These are phyloP conservation scores for Nowickia ferox DNA, from an alignment of 2,888 invertebrate genomes.

Conservation along the genomic window DNA sequence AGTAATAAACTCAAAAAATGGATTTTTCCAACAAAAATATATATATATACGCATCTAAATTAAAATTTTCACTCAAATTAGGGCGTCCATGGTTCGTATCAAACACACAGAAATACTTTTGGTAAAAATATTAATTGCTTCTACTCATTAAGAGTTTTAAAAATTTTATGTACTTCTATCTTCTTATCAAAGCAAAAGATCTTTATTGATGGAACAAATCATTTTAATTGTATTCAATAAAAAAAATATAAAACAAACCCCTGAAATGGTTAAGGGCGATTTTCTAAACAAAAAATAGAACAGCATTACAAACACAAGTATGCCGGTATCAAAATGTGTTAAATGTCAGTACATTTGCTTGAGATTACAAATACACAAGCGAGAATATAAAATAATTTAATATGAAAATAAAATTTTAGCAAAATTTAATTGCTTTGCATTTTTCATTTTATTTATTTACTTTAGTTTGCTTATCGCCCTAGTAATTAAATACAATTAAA, in stretches of 20 bases:
- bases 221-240: slow-evolving; percentile 21
- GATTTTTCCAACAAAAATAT: no score
- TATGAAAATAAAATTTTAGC: slow-evolving; percentile 33
- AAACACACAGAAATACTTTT: no score
- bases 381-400: slow-evolving; percentile 33
- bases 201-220: slow-evolving; percentile 14
- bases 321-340: slow-evolving; percentile 40
- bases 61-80: no score
- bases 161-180: background rate
- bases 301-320: background rate
- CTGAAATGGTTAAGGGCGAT: background rate
- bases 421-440: slow-evolving; percentile 30
- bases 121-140: no score
- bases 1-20: no score
- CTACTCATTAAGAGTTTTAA: background rate
- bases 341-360: slow-evolving; percentile 47
- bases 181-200: background rate
- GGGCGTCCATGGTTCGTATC: no score
- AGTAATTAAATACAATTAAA: slow-evolving; percentile 48
- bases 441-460: slow-evolving; percentile 25
- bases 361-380: slow-evolving; percentile 10
- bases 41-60: no score
- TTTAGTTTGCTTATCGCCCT: slow-evolving; percentile 35
- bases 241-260: background rate
- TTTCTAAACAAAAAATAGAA: background rate